phyloP scores from a whole-genome alignment of 2,797 vertebrate genomes.

The Bovichtus diacanthus region DNA sequence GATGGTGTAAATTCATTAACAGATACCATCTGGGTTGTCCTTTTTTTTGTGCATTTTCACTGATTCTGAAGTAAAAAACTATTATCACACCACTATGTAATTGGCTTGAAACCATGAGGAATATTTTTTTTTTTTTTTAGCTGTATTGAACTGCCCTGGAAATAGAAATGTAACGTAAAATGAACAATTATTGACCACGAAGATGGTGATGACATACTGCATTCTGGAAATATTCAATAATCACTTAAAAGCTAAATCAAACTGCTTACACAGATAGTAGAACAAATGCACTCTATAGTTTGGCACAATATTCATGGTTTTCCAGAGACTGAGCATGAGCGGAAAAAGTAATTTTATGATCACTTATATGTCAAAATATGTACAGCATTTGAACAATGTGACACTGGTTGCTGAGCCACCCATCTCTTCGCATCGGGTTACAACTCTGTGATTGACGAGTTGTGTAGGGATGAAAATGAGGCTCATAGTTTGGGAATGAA shows the following conservation, averaged over 20 bases:
- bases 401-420: conserved; percentile 40
- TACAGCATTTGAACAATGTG: neutral
- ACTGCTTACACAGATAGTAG: neutral
- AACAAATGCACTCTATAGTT: neutral
- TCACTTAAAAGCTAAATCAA: conserved; percentile 1
- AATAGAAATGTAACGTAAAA: conserved; percentile 1
- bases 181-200: neutral
- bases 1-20: conserved; percentile 21
- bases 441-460: conserved; percentile 10
- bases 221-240: conserved; percentile 14
- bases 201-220: neutral
- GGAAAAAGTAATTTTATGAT: neutral
- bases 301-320: neutral
- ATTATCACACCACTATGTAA: neutral
- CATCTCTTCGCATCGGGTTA: conserved; percentile 32
- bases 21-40: neutral
- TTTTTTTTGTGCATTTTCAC: conserved; percentile 21
- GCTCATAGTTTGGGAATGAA: conserved; percentile 3
- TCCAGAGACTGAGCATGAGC: conserved; percentile 1
- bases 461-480: neutral
- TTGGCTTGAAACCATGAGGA: conserved; percentile 10
- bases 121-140: neutral
- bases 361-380: neutral
- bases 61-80: conserved; percentile 6
- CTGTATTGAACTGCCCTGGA: conserved; percentile 13